A percentile compares a stretch with the other conserved stretches of the same genome.
Evolutionary conservation across 2,888 invertebrate species (phyloP).

Genomic region (Cantharis flavilabris): DNA sequence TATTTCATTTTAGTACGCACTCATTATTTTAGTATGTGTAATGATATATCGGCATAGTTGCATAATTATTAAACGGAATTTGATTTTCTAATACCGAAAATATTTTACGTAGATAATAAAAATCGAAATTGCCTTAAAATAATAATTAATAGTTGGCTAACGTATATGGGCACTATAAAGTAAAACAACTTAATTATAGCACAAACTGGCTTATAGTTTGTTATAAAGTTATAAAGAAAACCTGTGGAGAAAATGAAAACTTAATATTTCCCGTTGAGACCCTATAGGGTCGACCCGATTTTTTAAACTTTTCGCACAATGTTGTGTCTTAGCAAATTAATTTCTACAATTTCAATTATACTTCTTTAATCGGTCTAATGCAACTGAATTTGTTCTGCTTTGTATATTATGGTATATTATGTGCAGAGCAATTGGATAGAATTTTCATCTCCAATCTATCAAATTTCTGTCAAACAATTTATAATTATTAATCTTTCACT

Average conservation of each 20-base stretch:
- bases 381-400: no score
- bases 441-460: not conserved
- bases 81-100: not conserved
- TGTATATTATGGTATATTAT: no score
- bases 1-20: not conserved
- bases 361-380: no score
- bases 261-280: not conserved
- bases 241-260: not conserved
- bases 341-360: no score
- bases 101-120: not conserved
- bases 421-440: not conserved
- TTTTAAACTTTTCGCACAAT: no score
- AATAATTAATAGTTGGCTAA: not conserved
- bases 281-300: no score
- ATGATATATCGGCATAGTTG: not conserved
- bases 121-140: not conserved
- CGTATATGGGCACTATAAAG: not conserved
- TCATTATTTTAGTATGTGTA: not conserved
- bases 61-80: not conserved
- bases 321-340: no score
- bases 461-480: not conserved
- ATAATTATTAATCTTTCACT: not conserved
- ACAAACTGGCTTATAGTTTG: not conserved
- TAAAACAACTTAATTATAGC: not conserved
- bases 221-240: not conserved